Evolutionary conservation across 2,888 invertebrate species (phyloP).

Genomic region (Nephrotoma appendiculata): DNA sequence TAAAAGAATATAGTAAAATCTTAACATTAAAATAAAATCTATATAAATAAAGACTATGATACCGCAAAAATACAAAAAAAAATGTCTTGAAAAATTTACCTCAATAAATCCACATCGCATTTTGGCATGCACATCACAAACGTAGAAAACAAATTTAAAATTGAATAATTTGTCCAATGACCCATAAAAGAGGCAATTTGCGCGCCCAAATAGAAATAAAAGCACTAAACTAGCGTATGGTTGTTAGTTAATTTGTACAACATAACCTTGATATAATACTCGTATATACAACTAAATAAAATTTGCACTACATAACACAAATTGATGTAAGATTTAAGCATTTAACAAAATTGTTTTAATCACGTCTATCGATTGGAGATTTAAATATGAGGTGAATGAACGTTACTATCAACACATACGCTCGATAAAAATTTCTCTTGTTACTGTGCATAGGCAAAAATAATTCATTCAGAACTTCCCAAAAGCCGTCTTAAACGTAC

Average conservation of each 20-base stretch:
- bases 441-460: neutral
- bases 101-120: neutral
- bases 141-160: neutral
- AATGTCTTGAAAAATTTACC: neutral
- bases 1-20: neutral
- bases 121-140: neutral
- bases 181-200: neutral
- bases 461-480: neutral
- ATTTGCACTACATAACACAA: neutral
- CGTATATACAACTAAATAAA: neutral
- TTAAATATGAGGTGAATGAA: neutral
- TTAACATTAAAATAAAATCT: neutral
- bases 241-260: neutral
- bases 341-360: too few relatives aligned
- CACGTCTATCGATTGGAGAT: neutral
- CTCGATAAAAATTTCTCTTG: neutral
- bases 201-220: neutral
- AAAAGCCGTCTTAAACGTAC: neutral
- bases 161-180: neutral
- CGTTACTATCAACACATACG: neutral
- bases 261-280: neutral
- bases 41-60: neutral
- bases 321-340: neutral
- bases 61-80: neutral
- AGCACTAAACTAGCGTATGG: neutral